Conservation (phyloP, 2,797 vertebrate genomes). For the Acanthopagrus latus region DNA sequence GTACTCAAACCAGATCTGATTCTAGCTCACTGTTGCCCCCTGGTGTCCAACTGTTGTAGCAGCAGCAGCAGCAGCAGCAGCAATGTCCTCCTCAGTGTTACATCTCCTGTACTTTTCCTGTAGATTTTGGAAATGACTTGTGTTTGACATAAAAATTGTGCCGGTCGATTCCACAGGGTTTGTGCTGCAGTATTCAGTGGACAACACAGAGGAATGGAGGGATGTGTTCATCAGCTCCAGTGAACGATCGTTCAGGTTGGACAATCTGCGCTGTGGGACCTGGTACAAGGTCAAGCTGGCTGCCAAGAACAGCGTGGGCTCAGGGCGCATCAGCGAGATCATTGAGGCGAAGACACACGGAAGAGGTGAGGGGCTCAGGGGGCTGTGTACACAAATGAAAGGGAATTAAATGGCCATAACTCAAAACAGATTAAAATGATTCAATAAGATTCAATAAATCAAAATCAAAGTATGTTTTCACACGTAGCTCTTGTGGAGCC, state of each 20-base stretch:
- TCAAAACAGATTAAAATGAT: background rate
- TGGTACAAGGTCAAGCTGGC: constrained; percentile 99
- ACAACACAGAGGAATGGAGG: constrained; percentile 99
- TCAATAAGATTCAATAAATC: too few relatives aligned
- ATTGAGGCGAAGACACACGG: constrained; percentile 99
- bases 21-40: constrained; percentile 63
- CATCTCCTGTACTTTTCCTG: background rate
- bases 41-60: constrained; percentile 68
- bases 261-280: constrained; percentile 97
- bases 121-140: background rate
- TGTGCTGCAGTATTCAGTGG: constrained; percentile 97
- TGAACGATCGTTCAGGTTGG: constrained; percentile 97
- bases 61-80: constrained; percentile 47
- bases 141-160: constrained; percentile 26
- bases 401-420: background rate
- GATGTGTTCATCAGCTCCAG: constrained; percentile 98
- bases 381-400: background rate
- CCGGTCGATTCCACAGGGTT: constrained; percentile 86
- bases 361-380: constrained; percentile 85
- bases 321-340: constrained; percentile 98
- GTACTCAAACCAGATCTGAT: background rate
- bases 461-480: background rate
- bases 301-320: constrained; percentile 98
- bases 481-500: too few relatives aligned
- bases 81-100: background rate